phyloP scores from a whole-genome alignment of 2,113 vertebrate genomes.

The Halichoeres trimaculatus region DNA sequence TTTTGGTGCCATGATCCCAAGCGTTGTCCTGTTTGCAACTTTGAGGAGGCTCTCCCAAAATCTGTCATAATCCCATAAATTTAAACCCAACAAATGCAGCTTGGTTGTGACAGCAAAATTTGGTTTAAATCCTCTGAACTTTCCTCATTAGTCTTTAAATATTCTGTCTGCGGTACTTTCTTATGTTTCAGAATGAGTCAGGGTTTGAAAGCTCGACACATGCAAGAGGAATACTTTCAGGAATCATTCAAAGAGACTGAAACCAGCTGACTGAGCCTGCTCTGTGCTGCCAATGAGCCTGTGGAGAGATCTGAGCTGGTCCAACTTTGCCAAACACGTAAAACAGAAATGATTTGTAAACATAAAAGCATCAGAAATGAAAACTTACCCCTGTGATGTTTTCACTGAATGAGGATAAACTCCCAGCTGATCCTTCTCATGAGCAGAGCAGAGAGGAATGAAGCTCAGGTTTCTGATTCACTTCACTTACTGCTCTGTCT shows the following conservation, averaged over 20 bases:
- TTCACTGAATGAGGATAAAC: neutral
- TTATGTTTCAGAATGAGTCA: no score
- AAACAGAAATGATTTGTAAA: neutral
- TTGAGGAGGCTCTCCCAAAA: no score
- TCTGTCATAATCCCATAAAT: no score
- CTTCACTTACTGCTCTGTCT: slow-evolving; percentile 17
- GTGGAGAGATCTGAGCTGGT: slow-evolving; percentile 1
- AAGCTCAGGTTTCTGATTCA: slow-evolving; percentile 39
- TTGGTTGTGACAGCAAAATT: no score
- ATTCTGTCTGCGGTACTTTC: no score
- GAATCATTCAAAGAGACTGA: no score
- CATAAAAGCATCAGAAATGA: neutral
- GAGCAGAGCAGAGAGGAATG: slow-evolving; percentile 21
- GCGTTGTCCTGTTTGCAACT: no score
- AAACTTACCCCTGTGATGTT: slow-evolving; percentile 45
- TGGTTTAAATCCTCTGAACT: no score
- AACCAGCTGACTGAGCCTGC: neutral
- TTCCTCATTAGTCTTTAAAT: no score
- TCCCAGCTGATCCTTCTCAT: neutral
- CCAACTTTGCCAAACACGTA: neutral
- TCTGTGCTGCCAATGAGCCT: neutral
- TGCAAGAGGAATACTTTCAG: neutral
- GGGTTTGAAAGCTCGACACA: no score
- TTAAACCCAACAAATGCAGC: no score
- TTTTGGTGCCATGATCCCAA: no score